Conservation (phyloP, 1,140 invertebrate genomes). For the Rhynchophorus ferrugineus region DNA sequence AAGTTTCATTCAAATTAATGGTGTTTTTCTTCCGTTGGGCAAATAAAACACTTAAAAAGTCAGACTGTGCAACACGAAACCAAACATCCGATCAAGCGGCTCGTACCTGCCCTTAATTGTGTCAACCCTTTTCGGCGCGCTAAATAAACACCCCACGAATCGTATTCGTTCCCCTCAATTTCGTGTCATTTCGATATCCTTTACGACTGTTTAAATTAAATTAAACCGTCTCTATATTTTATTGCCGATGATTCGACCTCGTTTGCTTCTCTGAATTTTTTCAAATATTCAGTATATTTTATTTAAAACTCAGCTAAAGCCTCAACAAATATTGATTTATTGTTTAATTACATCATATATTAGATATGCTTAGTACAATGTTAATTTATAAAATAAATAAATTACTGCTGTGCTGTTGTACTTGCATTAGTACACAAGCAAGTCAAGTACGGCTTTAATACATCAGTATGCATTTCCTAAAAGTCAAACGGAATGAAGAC, state of each 20-base stretch:
- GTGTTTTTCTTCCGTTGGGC: constrained; percentile 4
- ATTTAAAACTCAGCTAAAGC: no score
- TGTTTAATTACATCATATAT: no score
- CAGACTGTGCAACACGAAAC: constrained; percentile 13
- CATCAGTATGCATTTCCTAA: no score
- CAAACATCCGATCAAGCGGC: constrained; percentile 17
- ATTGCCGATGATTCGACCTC: background rate
- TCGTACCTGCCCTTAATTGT: constrained; percentile 16
- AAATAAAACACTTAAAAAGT: constrained; percentile 21
- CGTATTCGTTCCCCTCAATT: constrained; percentile 29
- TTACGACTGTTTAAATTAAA: constrained; percentile 9
- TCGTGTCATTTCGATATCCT: constrained; percentile 26
- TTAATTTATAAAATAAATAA: no score
- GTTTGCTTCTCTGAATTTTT: no score
- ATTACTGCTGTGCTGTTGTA: no score
- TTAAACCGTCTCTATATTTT: background rate
- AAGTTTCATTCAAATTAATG: constrained; percentile 14
- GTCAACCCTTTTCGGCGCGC: constrained; percentile 13
- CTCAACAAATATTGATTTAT: no score
- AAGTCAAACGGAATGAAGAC: no score
- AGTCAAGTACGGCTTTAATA: no score
- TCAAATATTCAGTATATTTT: no score
- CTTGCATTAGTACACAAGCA: no score
- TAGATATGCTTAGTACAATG: no score
- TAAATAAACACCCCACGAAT: constrained; percentile 9